Evolutionary conservation across 2,888 invertebrate genomes (phyloP).

Genomic region (Agrenia bidenticulata): DNA sequence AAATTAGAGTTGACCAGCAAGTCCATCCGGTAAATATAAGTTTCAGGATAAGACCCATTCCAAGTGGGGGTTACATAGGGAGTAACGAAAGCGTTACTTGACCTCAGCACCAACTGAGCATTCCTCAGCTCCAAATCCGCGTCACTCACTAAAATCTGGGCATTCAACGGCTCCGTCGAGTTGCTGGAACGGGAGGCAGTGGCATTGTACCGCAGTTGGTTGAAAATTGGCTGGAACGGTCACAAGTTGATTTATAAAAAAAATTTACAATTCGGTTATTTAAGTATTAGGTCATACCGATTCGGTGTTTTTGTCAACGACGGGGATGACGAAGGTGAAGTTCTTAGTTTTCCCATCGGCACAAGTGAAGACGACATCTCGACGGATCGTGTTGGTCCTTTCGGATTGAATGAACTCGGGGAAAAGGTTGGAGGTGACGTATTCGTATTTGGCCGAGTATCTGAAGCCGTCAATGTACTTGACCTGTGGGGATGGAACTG

Average conservation of each 20-base stretch:
- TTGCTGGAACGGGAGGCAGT: neutral
- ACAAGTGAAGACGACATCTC: slow-evolving; percentile 21
- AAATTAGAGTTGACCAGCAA: neutral
- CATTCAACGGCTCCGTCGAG: neutral
- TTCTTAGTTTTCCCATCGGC: neutral
- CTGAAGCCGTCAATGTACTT: slow-evolving; percentile 13
- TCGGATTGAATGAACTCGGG: slow-evolving; percentile 15
- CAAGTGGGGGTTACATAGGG: neutral
- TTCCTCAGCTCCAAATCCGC: slow-evolving; percentile 13
- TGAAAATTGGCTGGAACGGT: neutral
- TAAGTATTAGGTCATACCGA: slow-evolving; percentile 5
- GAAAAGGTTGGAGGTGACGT: slow-evolving; percentile 1
- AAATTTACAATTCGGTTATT: neutral
- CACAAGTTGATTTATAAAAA: neutral
- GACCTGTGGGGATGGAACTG: slow-evolving; percentile 1
- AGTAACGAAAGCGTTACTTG: slow-evolving; percentile 12
- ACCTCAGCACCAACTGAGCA: slow-evolving; percentile 5
- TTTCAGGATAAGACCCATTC: neutral
- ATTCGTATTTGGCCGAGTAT: slow-evolving; percentile 16
- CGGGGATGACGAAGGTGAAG: slow-evolving; percentile 4
- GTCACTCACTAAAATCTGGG: slow-evolving; percentile 4
- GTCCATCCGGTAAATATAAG: slow-evolving; percentile 2
- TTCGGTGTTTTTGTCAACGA: slow-evolving; percentile 19
- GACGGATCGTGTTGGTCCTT: neutral
- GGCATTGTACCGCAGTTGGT: neutral